A percentile compares a stretch with the other conserved stretches of the same genome.
phyloP scores from a whole-genome alignment of 2,113 vertebrate genomes.

The Grammomys surdaster region DNA sequence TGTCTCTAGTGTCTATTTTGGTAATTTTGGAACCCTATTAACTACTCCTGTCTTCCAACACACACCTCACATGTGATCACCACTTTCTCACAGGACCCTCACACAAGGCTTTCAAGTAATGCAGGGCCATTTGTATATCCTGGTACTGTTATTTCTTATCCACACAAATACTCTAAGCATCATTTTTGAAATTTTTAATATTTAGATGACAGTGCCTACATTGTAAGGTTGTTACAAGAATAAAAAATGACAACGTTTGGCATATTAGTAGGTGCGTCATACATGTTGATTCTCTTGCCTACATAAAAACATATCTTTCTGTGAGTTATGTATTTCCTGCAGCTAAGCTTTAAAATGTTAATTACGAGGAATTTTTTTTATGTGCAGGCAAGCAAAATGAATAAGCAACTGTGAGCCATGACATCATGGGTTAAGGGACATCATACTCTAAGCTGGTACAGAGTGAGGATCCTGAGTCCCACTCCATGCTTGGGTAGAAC shows the following conservation, averaged over 20 bases:
- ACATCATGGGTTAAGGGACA: not conserved
- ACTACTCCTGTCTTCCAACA: not conserved
- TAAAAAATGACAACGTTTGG: not conserved
- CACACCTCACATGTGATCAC: not conserved
- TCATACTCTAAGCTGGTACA: not conserved
- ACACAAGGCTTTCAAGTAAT: not conserved
- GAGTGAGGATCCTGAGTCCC: not conserved
- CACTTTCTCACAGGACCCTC: not conserved
- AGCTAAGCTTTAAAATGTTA: conserved; percentile 24
- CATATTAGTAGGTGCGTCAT: not conserved
- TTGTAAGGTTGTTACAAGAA: not conserved
- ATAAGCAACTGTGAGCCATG: not conserved
- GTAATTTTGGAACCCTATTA: conserved; percentile 2
- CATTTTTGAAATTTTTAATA: not conserved
- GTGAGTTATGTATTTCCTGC: not conserved
- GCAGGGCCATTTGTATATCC: not conserved
- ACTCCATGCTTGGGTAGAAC: not conserved
- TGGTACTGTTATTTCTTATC: not conserved
- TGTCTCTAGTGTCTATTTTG: conserved; percentile 10
- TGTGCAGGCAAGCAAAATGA: not conserved
- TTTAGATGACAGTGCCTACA: not conserved
- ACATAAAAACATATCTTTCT: conserved; percentile 5
- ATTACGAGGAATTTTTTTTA: conserved; percentile 21
- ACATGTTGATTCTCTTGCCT: not conserved
- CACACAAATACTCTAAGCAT: not conserved